Conservation (phyloP, 2,113 vertebrate genomes). For the Grus americana region DNA sequence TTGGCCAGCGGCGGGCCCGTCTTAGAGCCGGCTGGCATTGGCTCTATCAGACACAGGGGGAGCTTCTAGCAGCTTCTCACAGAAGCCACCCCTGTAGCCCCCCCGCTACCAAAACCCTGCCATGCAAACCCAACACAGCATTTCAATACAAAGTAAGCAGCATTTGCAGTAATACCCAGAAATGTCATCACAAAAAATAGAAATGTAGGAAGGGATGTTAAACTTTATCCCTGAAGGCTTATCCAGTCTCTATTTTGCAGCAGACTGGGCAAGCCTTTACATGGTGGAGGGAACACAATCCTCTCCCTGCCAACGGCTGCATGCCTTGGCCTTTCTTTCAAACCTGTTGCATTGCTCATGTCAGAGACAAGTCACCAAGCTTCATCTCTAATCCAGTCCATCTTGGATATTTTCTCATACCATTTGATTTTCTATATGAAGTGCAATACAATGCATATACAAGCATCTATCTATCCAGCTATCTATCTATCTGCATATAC, state of each 20-base stretch:
- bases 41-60: too few relatives aligned
- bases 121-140: too few relatives aligned
- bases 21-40: too few relatives aligned
- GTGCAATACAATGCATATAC: background rate
- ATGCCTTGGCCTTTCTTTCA: background rate
- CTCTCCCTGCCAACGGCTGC: accelerated
- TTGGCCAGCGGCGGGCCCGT: too few relatives aligned
- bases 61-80: too few relatives aligned
- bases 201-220: background rate
- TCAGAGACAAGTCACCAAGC: background rate
- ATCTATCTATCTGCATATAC: background rate
- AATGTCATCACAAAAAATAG: background rate
- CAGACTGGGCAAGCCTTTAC: background rate
- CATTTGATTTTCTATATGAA: background rate
- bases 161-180: background rate
- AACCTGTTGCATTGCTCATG: background rate
- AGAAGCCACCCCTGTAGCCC: too few relatives aligned
- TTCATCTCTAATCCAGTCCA: background rate
- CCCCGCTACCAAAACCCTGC: too few relatives aligned
- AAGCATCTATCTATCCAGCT: background rate
- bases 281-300: background rate
- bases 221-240: background rate
- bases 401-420: background rate
- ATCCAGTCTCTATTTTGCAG: background rate
- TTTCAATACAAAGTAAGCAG: background rate